Conservation (phyloP, 2,888 invertebrate genomes). For the Dione vanillae region DNA sequence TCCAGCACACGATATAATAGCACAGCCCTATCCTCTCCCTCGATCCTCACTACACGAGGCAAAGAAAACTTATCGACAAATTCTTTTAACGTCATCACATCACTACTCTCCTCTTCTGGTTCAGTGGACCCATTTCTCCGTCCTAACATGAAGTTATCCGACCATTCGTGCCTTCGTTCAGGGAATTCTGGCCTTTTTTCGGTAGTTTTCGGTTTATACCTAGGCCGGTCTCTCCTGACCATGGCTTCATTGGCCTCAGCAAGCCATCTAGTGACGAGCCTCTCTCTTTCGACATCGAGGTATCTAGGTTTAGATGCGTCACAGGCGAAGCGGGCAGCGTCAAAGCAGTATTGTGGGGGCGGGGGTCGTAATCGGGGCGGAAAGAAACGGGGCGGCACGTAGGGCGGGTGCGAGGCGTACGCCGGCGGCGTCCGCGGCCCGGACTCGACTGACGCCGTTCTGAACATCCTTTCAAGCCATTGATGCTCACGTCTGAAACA, state of each 20-base stretch:
- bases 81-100: slow-evolving; percentile 81
- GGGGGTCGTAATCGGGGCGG: slow-evolving; percentile 77
- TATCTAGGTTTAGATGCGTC: slow-evolving; percentile 80
- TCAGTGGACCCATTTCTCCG: slow-evolving; percentile 74
- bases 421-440: slow-evolving; percentile 81
- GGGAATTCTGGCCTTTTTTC: slow-evolving; percentile 78
- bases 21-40: slow-evolving; percentile 84
- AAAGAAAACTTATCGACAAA: slow-evolving; percentile 86
- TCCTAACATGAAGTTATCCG: slow-evolving; percentile 75
- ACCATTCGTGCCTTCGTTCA: slow-evolving; percentile 74
- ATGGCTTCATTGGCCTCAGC: slow-evolving; percentile 81
- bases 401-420: slow-evolving; percentile 77
- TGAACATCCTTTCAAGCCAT: slow-evolving; percentile 80
- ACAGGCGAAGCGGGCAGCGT: slow-evolving; percentile 81
- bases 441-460: slow-evolving; percentile 82
- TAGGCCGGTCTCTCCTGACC: slow-evolving; percentile 73
- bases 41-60: slow-evolving; percentile 85
- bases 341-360: slow-evolving; percentile 82
- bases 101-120: slow-evolving; percentile 76
- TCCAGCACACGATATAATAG: slow-evolving; percentile 86
- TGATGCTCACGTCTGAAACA: slow-evolving; percentile 71
- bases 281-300: slow-evolving; percentile 77
- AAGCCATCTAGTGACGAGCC: slow-evolving; percentile 79
- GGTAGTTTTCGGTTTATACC: slow-evolving; percentile 78
- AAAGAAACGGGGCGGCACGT: slow-evolving; percentile 77